These are phyloP conservation scores for Monodelphis domestica DNA, from an alignment of 2,797 vertebrate genomes.

Conservation along the genomic window DNA sequence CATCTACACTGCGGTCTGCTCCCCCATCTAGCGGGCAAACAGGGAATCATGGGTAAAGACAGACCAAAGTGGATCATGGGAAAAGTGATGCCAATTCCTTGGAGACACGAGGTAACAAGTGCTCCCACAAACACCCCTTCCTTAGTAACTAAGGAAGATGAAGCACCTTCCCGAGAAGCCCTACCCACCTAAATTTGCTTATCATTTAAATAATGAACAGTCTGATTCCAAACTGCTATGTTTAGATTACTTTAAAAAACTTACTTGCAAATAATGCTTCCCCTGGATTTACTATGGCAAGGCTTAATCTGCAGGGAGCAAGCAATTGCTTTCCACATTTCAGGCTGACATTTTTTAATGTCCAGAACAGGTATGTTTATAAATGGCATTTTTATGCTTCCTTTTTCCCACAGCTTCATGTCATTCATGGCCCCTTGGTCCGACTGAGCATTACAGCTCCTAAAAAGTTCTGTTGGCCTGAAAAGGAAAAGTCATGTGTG, in stretches of 20 bases:
- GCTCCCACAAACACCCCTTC: no score
- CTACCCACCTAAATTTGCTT: no score
- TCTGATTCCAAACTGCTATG: neutral
- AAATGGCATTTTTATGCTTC: constrained; percentile 98
- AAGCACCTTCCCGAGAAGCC: no score
- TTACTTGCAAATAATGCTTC: constrained; percentile 98
- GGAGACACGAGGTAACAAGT: no score
- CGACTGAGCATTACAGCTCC: constrained; percentile 97
- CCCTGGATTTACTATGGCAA: constrained; percentile 96
- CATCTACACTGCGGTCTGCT: no score
- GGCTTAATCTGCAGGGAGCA: constrained; percentile 98
- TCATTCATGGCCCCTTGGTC: constrained; percentile 99
- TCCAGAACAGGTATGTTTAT: constrained; percentile 98
- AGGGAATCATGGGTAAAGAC: no score
- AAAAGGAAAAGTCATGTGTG: constrained; percentile 63
- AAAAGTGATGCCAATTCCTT: no score
- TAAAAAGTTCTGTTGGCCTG: constrained; percentile 98
- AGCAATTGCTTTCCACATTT: constrained; percentile 98
- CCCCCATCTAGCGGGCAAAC: no score
- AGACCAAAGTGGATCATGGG: no score
- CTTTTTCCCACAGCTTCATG: constrained; percentile 98
- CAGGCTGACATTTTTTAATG: constrained; percentile 95
- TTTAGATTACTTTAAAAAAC: constrained; percentile 67
- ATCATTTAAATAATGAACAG: neutral
- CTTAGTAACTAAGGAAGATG: no score